Percentiles rank a stretch among this genome's conserved stretches.
Conservation (phyloP, 2,888 invertebrate genomes). For the Carcina quercana region DNA sequence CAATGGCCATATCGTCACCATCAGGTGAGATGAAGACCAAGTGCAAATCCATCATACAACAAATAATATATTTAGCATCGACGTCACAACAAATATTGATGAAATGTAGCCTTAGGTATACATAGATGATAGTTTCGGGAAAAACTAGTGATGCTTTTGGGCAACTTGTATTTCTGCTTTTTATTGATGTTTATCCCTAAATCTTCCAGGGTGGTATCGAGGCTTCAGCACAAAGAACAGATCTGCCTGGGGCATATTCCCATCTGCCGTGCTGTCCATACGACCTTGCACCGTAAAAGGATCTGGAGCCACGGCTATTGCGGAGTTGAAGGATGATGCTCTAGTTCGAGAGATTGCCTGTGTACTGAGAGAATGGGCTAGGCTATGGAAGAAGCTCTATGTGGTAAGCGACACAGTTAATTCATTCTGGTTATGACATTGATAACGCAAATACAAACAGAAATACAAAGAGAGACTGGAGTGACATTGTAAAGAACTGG, state of each 20-base stretch:
- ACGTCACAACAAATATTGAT: no score
- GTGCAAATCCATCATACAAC: no score
- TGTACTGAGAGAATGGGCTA: conserved; percentile 94
- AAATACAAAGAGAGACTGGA: no score
- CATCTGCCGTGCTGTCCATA: conserved; percentile 83
- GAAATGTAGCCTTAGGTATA: no score
- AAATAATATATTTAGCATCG: no score
- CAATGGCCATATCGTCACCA: no score
- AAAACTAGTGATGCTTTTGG: no score
- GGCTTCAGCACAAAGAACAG: conserved; percentile 85
- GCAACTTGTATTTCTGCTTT: neutral
- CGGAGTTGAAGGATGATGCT: conserved; percentile 90
- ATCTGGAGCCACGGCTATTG: conserved; percentile 86
- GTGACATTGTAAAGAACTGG: no score
- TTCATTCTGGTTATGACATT: no score
- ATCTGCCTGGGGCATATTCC: conserved; percentile 70
- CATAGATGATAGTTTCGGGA: no score
- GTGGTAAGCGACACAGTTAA: conserved; percentile 85
- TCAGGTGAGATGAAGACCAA: no score
- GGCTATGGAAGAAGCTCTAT: conserved; percentile 93
- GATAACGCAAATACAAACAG: no score
- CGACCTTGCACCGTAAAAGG: conserved; percentile 86
- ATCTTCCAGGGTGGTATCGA: conserved; percentile 87
- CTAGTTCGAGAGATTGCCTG: conserved; percentile 94
- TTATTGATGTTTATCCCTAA: neutral